Base-by-base conservation (phyloP, 1,140 invertebrate genomes). In the Thalassaphorura encarpata region DNA sequence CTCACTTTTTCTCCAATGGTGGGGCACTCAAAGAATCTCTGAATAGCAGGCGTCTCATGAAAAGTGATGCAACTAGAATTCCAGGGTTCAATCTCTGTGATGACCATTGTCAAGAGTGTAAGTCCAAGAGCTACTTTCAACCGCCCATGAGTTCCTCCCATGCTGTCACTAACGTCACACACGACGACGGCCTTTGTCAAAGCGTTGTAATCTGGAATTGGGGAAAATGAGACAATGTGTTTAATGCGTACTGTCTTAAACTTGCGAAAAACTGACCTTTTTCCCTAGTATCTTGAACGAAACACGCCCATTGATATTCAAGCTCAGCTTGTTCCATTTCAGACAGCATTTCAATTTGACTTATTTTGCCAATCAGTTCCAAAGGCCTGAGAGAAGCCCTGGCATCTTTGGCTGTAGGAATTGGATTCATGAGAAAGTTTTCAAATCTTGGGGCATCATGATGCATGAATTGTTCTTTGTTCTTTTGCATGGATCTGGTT, bases 111-210 rank as follows among this genome's bases (percentile, higher is more conserved):
- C 16, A 64, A 46, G 6, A 64, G 43, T 18, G 62, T 62, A 1
- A 64, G 48, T 0, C 59, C 62, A 0, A 64, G 26, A 0, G 62
- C 62, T 6, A 42, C 62, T 39, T 31, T 13, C 56, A 64, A 62
- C n/a, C n/a, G n/a, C n/a, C n/a, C n/a, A 15, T 60, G 62, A 11
- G 42, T 19, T 0, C 62, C 62, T 11, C 1, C 0, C 60, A 64
- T 62, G 2, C 56, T 62, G 15, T 56, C 60, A 21, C 52, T 60
- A n/a, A 62, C 60, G 42, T 62, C 62, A 39, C 60, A 62, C 15
- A 64, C 23, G 11, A 48, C 29, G 2, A 64, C 28, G 11, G 60
- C 55, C 33, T 54, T 53, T 19, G 6, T 45, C 11, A 45, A n/a
- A n/a, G n/a, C n/a, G n/a, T n/a, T n/a, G n/a, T n/a, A n/a, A n/a